Conservation (phyloP, 2,797 vertebrate species). For the Nannoperca australis region DNA sequence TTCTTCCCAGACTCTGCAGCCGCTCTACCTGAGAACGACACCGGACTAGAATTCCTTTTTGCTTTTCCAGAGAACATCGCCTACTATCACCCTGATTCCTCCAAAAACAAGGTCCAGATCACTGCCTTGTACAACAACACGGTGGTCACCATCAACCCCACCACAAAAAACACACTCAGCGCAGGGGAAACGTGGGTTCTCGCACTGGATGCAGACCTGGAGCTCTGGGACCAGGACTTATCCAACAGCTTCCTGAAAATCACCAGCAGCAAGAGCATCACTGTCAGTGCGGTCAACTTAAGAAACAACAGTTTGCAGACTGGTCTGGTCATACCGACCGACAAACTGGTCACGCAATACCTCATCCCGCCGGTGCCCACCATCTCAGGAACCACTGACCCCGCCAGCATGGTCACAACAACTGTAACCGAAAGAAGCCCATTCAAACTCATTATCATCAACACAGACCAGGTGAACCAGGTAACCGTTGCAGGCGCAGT, state of each 20-base stretch:
- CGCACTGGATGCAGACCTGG: fast-evolving
- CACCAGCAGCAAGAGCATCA: conserved; percentile 46
- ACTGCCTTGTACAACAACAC: conserved; percentile 18
- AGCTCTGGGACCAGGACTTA: not conserved
- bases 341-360: conserved; percentile 63
- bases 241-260: conserved; percentile 32
- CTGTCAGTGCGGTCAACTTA: conserved; percentile 40
- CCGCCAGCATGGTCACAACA: fast-evolving
- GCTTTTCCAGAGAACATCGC: conserved; percentile 84
- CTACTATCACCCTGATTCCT: conserved; percentile 20
- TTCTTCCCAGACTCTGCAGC: conserved; percentile 33
- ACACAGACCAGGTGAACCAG: fast-evolving
- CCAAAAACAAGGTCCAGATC: conserved; percentile 41
- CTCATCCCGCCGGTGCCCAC: conserved; percentile 54
- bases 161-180: fast-evolving
- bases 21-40: not conserved
- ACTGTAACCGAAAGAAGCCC: conserved; percentile 13
- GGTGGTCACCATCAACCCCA: fast-evolving
- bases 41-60: conserved; percentile 61
- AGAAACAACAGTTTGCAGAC: conserved; percentile 69
- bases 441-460: conserved; percentile 79
- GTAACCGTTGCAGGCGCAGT: not conserved
- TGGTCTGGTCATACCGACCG: conserved; percentile 52
- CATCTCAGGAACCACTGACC: not conserved
- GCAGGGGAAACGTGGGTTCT: fast-evolving